These are phyloP conservation scores for Chroicocephalus ridibundus DNA, from an alignment of 2,113 vertebrate genomes.

Conservation along the genomic window DNA sequence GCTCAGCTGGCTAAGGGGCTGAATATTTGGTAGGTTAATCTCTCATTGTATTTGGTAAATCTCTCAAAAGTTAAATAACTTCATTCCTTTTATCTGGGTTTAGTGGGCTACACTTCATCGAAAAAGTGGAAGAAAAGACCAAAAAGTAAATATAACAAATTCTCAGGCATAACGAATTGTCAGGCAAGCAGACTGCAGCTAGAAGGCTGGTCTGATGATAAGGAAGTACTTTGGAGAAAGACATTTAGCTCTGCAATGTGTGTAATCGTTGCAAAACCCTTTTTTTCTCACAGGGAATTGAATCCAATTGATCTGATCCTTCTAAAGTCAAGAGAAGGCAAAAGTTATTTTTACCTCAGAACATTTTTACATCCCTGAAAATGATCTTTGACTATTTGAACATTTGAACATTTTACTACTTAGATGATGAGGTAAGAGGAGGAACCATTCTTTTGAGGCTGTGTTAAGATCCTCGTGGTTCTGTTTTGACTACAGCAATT, in stretches of 20 bases:
- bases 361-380: not conserved
- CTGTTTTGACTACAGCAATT: constrained; percentile 29
- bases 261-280: not conserved
- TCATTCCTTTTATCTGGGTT: not conserved
- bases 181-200: not conserved
- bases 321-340: not conserved
- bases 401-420: not conserved
- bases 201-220: not conserved
- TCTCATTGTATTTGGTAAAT: not conserved
- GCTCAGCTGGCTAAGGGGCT: not conserved
- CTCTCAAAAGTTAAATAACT: not conserved
- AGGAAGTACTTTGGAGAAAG: not conserved
- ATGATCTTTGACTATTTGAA: not conserved
- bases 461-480: not conserved
- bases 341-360: not conserved
- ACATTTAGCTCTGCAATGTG: not conserved
- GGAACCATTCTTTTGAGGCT: not conserved
- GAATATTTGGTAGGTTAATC: not conserved
- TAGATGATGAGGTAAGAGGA: not conserved
- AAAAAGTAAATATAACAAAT: not conserved
- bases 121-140: not conserved
- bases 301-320: not conserved
- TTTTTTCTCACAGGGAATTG: not conserved
- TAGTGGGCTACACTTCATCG: not conserved
- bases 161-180: not conserved